A percentile compares a stretch with the other conserved stretches of the same genome.
These are phyloP conservation scores for Xenops minutus DNA, from an alignment of 2,797 vertebrate genomes.

Conservation along the genomic window DNA sequence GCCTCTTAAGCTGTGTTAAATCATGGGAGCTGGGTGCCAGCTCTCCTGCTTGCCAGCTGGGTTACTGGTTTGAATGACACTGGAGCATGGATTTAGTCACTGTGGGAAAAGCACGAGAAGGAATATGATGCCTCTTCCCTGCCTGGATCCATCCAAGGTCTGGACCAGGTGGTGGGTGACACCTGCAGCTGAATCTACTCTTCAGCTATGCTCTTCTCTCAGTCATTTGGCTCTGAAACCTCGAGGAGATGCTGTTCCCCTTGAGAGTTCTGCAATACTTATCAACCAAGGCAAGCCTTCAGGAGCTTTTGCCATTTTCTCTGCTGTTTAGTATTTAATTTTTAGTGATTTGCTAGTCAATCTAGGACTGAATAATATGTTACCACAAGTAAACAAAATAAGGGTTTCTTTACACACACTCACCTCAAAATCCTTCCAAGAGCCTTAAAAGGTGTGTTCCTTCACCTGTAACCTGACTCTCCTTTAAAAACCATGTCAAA, in stretches of 20 bases:
- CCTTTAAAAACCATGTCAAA: background rate
- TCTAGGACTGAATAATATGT: background rate
- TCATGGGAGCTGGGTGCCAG: accelerated
- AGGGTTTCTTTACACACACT: background rate
- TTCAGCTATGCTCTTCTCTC: background rate
- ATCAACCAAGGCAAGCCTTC: background rate
- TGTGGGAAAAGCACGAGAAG: background rate
- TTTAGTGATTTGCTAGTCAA: background rate
- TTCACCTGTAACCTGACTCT: background rate
- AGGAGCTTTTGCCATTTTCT: background rate
- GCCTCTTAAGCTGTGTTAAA: background rate
- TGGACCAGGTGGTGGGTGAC: background rate
- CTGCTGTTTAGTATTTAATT: background rate
- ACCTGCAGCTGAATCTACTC: background rate
- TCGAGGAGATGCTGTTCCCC: background rate
- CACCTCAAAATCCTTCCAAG: background rate
- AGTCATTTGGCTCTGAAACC: background rate
- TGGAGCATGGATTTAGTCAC: background rate
- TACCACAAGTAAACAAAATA: background rate
- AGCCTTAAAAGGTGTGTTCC: background rate
- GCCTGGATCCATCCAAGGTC: background rate
- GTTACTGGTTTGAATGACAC: background rate
- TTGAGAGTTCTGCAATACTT: background rate
- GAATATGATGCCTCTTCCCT: background rate
- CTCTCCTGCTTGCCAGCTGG: background rate